These are phyloP conservation scores for Pseudorhiza aurosa DNA, from an alignment of 30 jellyfish, hydroid and myxozoan genomes.

Conservation along the genomic window DNA sequence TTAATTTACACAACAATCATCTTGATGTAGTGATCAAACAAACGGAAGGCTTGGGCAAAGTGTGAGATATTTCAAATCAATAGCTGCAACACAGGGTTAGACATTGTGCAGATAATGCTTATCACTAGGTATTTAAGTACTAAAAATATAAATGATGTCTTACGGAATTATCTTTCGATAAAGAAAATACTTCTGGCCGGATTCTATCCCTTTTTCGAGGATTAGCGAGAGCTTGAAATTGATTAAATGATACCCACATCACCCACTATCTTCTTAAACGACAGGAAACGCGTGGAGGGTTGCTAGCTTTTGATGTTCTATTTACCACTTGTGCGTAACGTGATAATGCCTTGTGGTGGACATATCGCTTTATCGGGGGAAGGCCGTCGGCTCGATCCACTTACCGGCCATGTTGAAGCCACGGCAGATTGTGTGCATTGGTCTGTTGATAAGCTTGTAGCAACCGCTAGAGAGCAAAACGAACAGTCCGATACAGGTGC, in stretches of 20 bases:
- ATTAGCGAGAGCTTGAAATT: neutral
- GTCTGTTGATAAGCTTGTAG: no score
- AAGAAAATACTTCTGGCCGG: neutral
- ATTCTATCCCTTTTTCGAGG: slow-evolving; percentile 8
- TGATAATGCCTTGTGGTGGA: no score
- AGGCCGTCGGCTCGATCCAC: no score
- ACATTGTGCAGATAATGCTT: neutral
- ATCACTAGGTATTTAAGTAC: neutral
- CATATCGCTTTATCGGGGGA: no score
- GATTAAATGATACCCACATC: neutral
- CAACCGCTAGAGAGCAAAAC: no score
- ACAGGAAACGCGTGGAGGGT: neutral
- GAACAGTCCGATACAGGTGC: no score
- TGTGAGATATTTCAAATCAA: neutral
- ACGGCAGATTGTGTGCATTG: no score
- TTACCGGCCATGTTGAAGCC: no score
- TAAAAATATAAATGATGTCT: no score
- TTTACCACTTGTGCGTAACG: no score
- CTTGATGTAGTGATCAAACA: neutral
- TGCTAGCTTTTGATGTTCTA: no score
- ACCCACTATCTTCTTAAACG: neutral
- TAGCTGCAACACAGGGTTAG: neutral
- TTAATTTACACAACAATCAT: neutral
- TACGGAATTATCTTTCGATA: no score
- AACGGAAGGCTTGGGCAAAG: slow-evolving; percentile 1